phyloP scores from a whole-genome alignment of 2,113 vertebrate species.

The Strix aluco region DNA sequence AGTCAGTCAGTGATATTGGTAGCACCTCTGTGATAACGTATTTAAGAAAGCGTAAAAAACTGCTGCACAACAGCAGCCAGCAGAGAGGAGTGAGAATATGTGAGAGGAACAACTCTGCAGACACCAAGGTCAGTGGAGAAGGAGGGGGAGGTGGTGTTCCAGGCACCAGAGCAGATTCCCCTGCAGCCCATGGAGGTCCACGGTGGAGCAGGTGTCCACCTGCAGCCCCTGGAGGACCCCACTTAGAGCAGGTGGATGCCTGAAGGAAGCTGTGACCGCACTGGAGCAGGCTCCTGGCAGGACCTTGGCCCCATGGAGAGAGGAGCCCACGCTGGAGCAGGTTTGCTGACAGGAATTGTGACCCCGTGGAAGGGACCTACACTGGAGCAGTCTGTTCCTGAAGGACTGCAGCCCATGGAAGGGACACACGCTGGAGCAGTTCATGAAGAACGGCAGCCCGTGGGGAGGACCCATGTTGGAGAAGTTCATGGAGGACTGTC shows the following conservation, averaged over 20 bases:
- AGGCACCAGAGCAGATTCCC: background rate
- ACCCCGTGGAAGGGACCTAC: accelerated
- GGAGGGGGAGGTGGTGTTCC: background rate
- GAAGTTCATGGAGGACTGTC: background rate
- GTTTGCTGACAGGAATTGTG: background rate
- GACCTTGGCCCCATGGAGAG: too few species aligned
- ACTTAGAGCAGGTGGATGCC: too few species aligned
- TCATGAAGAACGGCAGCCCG: background rate
- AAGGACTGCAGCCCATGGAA: background rate
- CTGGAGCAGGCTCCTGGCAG: background rate
- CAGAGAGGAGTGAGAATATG: background rate
- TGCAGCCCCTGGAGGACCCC: too few species aligned
- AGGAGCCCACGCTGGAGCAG: background rate
- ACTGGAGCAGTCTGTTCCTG: background rate
- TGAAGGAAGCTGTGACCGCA: background rate
- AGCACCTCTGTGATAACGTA: background rate
- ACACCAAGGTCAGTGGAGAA: background rate
- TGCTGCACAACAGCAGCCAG: background rate
- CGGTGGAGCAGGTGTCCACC: too few species aligned
- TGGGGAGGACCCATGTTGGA: background rate
- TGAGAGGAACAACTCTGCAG: background rate
- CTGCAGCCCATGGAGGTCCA: background rate
- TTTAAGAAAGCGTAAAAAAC: background rate
- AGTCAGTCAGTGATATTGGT: background rate
- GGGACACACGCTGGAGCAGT: background rate